Conservation (phyloP, 2,113 vertebrate species). For the Spheniscus mendiculus region DNA sequence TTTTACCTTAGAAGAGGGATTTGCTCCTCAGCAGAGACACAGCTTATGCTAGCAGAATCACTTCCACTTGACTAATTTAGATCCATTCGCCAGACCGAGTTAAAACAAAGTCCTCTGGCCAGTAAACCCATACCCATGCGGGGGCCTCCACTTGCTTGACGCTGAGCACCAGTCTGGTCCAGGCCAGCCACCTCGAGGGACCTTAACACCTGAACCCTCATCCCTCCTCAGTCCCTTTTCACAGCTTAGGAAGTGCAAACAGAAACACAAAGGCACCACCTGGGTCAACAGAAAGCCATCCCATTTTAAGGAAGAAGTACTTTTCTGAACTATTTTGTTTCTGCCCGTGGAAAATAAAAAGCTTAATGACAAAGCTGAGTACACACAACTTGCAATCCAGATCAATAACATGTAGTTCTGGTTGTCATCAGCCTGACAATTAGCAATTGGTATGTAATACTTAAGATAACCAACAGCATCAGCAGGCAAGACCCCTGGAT, state of each 20-base stretch:
- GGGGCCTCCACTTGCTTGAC: fast-evolving
- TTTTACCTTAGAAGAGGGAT: background rate
- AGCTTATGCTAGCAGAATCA: background rate
- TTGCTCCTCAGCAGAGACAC: background rate
- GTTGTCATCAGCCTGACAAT: background rate
- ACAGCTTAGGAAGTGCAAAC: background rate
- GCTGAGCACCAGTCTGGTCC: background rate
- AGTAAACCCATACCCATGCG: background rate
- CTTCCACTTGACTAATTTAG: background rate
- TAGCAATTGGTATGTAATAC: background rate
- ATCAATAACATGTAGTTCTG: background rate
- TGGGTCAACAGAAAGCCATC: background rate
- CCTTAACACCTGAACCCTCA: background rate
- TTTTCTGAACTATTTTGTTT: background rate
- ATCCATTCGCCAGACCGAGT: background rate
- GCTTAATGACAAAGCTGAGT: background rate
- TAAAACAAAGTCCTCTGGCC: background rate
- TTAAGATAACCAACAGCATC: background rate
- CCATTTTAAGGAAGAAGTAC: background rate
- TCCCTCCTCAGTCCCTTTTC: background rate
- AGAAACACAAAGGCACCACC: background rate
- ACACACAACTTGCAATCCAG: background rate
- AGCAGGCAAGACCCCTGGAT: background rate
- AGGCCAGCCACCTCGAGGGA: background rate
- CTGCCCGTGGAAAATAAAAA: background rate